Evolutionary conservation across 92 coral and sea anemone species (phyloP).

Genomic region (Palythoa grandiflora): DNA sequence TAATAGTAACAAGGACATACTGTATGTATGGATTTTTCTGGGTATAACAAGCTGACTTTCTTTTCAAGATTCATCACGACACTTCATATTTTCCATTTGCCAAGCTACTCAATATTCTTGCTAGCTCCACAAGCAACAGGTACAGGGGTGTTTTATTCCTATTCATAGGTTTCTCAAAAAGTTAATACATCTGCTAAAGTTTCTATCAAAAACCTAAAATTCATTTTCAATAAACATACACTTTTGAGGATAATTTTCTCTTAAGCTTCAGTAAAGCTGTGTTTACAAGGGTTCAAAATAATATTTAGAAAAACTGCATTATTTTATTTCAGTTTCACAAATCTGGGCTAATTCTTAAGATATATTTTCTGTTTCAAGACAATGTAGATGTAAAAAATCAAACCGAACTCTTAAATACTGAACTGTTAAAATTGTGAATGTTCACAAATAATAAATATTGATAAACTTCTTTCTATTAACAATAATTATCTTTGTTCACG

Average conservation of each 20-base stretch:
- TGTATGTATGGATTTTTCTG: background rate
- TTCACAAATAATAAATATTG: background rate
- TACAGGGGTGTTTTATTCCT: too few species aligned
- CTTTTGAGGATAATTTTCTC: background rate
- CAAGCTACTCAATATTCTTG: too few species aligned
- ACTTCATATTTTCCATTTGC: too few species aligned
- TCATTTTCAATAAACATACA: too few species aligned
- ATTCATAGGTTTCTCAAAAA: too few species aligned
- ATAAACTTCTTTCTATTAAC: background rate
- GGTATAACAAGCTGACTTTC: background rate
- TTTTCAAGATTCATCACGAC: too few species aligned
- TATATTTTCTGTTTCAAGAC: background rate
- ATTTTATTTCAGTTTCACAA: background rate
- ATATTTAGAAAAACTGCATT: background rate
- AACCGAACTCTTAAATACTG: background rate
- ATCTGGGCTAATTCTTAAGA: background rate
- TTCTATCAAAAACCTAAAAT: too few species aligned
- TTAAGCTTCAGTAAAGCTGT: background rate
- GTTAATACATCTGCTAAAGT: too few species aligned
- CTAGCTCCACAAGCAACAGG: too few species aligned
- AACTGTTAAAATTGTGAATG: background rate
- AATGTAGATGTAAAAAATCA: background rate
- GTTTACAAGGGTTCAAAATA: constrained; percentile 1
- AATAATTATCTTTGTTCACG: background rate
- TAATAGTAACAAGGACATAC: background rate